Evolutionary conservation across 2,888 invertebrate genomes (phyloP).

Genomic region (Neoaliturus tenellus): DNA sequence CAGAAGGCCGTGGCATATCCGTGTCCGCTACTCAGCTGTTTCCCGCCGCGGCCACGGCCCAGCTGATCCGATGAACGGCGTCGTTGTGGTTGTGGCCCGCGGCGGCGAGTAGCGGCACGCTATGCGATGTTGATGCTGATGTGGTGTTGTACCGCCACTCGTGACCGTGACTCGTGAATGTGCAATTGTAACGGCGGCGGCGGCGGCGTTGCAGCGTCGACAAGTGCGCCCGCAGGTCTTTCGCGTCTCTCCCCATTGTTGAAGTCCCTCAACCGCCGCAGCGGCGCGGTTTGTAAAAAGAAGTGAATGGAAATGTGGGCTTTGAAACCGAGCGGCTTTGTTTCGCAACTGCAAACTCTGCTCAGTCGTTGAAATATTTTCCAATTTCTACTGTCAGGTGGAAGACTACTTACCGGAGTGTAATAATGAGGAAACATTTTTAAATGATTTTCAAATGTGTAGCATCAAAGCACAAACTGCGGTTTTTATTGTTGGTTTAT

Average conservation of each 20-base stretch:
- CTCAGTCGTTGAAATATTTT: no score
- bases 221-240: constrained; percentile 10
- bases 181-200: not conserved
- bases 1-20: not conserved
- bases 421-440: no score
- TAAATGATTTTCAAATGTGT: no score
- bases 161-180: constrained; percentile 3
- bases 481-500: no score
- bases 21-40: constrained; percentile 19
- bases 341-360: no score
- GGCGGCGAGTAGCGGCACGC: constrained; percentile 6
- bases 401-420: no score
- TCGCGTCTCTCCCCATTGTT: not conserved
- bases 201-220: not conserved
- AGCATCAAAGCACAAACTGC: no score
- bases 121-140: no score
- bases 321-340: not conserved
- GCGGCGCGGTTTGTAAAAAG: not conserved
- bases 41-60: constrained; percentile 2
- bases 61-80: constrained; percentile 2
- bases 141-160: not conserved
- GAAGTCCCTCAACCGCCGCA: not conserved
- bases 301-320: not conserved
- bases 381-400: no score
- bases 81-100: not conserved